Evolutionary conservation across 2,888 invertebrate species (phyloP), one percentile per base, ranked within the genome.

Genomic region (Lysandra bellargus): DNA sequence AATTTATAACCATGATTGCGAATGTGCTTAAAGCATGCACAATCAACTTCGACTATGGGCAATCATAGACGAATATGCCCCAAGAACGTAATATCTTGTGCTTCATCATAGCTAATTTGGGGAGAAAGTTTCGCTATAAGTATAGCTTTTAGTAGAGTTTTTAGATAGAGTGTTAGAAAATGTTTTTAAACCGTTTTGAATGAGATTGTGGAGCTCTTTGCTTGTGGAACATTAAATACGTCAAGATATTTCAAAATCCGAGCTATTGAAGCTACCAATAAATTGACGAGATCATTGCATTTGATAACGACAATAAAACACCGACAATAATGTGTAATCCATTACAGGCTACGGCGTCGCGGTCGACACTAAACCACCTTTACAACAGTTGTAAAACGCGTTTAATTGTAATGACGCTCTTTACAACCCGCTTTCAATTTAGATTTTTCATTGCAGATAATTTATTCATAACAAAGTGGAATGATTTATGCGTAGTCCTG

Each of bases 341-440:
- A 69, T 69, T 69, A 69, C 33, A 69, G 69, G 57, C 14, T 12
- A 14, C 57, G 57, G 57, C 69, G 30, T 69, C 69, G 69, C 69
- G 69, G 69, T 69, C 14, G 69, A 37, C 69, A 69, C 33, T 69
- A 69, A 69, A 69, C 37, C 69, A 69, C 69, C 69, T 69, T 69
- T 69, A 64, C 64, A 69, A 30, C 14, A 5, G 69, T 17, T 69
- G 69, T 69, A 37, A 69, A 69, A 23, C 4, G 33, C 14, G 5
- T 69, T 69, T 69, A 69, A 69, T 69, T 69, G 69, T 33, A 69
- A 33, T 14, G 69, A 69, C 33, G 5, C 14, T 5, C 17, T 69
- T 69, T 69, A 69, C 64, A 30, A 12, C 23, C 4, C 69, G 33
- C 69, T 69, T 69, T 69, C 33, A 69, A 69, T 69, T 69, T 69